Base-by-base conservation (phyloP, 2,113 vertebrate genomes). In the Hipposideros armiger region DNA sequence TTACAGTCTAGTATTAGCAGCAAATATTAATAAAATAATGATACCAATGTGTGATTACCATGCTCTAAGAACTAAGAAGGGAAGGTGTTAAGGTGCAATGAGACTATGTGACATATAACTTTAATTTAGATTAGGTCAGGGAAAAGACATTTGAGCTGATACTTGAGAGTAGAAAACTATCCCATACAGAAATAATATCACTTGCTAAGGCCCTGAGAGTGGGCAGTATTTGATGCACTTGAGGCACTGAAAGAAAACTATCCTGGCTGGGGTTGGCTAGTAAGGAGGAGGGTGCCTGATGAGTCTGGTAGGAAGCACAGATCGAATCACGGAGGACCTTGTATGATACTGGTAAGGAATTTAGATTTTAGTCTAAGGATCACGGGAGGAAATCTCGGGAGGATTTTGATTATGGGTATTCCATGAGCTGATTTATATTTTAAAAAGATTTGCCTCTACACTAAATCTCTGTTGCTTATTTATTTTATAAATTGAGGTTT, bases 361-460 rank as follows among this genome's bases (percentile, higher is more conserved):
- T 93, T 90, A 60, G 40, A 62, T 86, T 93, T 95, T 90, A 54
- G 50, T 36, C 20, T 90, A 95, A 87, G 69, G 60, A 60, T 30
- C 15, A n/a, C 47, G 24, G 4, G 45, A 70, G 7, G 76, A 91
- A 90, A 87, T 82, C 40, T 87, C 52, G 30, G 62, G 95, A 93
- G 54, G 36, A 82, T n/a, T 91, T 94, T 87, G 58, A 50, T 93
- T 22, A 24, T 83, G 36, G 47, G 32, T 93, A 83, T 70, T 52
- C 36, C 52, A 42, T n/a, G 32, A 64, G 10, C 52, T 70, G 36
- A 54, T 82, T 70, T 72, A 50, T 93, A n/a, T 91, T 78, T 64
- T 80, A 2, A 26, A 89, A 78, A 73, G 7, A 11, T 80, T 56
- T 40, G 40, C n/a, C n/a, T 80, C 4, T 80, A 80, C 22, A 80